A percentile compares a stretch with the other conserved stretches of the same genome.
phyloP scores from a whole-genome alignment of 1,140 invertebrate species.

The Drosophila funebris region DNA sequence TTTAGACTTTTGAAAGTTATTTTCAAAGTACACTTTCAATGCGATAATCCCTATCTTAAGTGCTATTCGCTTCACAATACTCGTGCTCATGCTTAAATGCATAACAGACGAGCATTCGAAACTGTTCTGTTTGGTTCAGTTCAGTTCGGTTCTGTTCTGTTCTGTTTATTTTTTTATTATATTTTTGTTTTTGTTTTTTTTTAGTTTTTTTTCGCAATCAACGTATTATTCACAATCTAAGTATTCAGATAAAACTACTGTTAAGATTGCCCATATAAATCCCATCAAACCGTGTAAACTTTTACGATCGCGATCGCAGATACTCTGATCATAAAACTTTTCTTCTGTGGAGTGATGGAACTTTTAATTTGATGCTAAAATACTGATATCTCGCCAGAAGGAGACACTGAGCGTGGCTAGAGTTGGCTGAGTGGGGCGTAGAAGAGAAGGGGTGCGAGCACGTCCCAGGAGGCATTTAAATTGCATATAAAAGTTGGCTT shows the following conservation, averaged over 20 bases:
- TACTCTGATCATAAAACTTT: conserved; percentile 14
- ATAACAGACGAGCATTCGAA: neutral
- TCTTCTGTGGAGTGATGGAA: conserved; percentile 1
- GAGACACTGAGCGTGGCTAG: neutral
- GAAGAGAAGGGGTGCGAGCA: neutral
- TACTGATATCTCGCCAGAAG: conserved; percentile 47
- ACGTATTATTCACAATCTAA: conserved; percentile 45
- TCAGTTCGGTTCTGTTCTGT: no score
- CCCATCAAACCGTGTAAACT: conserved; percentile 32
- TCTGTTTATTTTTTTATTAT: no score
- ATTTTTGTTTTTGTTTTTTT: neutral
- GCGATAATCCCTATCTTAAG: neutral
- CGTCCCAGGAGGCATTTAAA: conserved; percentile 52
- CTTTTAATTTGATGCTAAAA: conserved; percentile 77
- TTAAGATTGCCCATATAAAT: conserved; percentile 49
- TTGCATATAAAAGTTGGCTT: conserved; percentile 76
- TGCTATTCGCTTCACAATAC: neutral
- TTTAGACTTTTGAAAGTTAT: conserved; percentile 7
- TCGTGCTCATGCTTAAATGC: neutral
- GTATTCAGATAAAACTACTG: conserved; percentile 62
- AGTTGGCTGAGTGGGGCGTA: neutral
- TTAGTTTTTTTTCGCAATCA: neutral
- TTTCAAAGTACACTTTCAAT: neutral
- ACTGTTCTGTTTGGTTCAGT: no score
- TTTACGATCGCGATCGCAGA: conserved; percentile 29